A percentile compares a stretch with the other conserved stretches of the same genome.
phyloP scores from a whole-genome alignment of 2,888 invertebrate species.

The Nezara viridula region DNA sequence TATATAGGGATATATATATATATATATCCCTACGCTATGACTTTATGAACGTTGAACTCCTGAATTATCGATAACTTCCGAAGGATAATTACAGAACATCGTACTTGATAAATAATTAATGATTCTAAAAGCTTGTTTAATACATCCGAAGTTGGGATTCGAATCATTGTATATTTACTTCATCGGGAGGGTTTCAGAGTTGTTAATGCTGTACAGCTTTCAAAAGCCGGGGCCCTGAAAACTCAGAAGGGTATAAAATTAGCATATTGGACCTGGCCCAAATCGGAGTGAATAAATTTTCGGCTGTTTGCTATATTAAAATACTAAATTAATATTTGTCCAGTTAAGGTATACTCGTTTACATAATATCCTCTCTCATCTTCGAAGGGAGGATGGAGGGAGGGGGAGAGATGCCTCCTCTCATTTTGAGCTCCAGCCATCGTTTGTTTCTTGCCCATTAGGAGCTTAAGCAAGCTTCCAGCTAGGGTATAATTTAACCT shows the following conservation, averaged over 20 bases:
- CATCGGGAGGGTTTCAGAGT: neutral
- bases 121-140: neutral
- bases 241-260: conserved; percentile 30
- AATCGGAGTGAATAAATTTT: conserved; percentile 40
- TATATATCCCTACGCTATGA: no score
- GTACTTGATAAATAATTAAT: neutral
- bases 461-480: neutral
- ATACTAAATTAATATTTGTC: conserved; percentile 57
- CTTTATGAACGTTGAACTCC: no score
- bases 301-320: conserved; percentile 52
- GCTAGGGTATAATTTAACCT: neutral
- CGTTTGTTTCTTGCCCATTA: conserved; percentile 16
- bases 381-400: no score
- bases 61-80: neutral
- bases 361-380: conserved; percentile 14
- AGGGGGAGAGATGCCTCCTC: no score
- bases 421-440: neutral
- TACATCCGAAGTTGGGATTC: neutral
- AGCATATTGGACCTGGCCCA: conserved; percentile 27
- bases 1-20: no score
- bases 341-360: conserved; percentile 49
- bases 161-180: neutral
- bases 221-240: neutral
- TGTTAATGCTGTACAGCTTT: conserved; percentile 5
- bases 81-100: neutral